Evolutionary conservation across 2,888 invertebrate genomes (phyloP).

Genomic region (Trichopoda pennipes): DNA sequence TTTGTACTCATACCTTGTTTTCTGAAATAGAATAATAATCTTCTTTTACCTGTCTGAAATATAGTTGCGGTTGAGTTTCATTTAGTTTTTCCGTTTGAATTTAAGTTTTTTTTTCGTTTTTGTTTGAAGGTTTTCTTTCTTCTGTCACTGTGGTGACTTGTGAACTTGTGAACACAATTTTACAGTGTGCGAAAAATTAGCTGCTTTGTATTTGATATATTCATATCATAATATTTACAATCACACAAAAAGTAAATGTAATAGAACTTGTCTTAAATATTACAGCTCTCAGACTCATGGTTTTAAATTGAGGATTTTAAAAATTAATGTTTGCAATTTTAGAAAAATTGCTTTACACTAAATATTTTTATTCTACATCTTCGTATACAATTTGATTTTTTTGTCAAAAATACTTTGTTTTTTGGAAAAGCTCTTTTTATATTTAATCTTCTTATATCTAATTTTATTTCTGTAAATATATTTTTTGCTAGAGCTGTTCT

Average conservation of each 20-base stretch:
- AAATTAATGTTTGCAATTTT: no score
- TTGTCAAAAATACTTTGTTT: no score
- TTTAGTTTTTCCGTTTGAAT: conserved; percentile 29
- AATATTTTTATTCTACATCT: no score
- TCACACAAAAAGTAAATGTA: neutral
- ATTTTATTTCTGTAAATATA: no score
- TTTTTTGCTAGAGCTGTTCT: no score
- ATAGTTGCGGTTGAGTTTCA: conserved; percentile 12
- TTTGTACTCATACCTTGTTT: conserved; percentile 16
- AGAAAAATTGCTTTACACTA: no score
- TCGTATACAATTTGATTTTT: no score
- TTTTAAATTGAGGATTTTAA: no score
- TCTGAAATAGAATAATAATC: neutral
- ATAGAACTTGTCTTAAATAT: no score
- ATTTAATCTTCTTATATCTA: no score
- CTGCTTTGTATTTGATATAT: conserved; percentile 38
- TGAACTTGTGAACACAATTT: conserved; percentile 54
- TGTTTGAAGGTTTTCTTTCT: conserved; percentile 1
- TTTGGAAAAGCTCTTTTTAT: no score
- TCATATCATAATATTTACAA: conserved; percentile 2
- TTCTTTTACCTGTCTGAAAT: conserved; percentile 11
- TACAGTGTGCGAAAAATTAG: conserved; percentile 55
- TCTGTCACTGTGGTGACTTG: conserved; percentile 42
- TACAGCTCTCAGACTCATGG: no score
- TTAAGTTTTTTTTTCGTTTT: neutral